Evolutionary conservation across 2,113 vertebrate genomes (phyloP).

Genomic region (Rhombomys opimus): DNA sequence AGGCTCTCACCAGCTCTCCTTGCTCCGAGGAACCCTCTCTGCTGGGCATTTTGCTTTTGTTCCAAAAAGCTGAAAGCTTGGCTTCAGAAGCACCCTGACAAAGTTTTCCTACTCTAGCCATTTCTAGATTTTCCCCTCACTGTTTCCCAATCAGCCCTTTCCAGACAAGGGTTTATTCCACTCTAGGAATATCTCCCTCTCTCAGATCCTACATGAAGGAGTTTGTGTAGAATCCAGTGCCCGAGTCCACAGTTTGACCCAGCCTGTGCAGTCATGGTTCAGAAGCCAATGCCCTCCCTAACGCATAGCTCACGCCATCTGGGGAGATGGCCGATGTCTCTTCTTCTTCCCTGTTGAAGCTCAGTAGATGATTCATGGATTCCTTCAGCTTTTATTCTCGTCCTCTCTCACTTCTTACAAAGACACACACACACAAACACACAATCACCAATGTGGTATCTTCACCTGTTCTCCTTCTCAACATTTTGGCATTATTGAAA

Average conservation of each 20-base stretch:
- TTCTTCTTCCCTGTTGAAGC: neutral
- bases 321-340: fast-evolving
- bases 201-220: neutral
- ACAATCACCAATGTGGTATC: fast-evolving
- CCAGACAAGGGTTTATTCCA: neutral
- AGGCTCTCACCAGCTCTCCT: too few relatives aligned
- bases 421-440: neutral
- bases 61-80: fast-evolving
- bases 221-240: fast-evolving
- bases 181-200: neutral
- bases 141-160: neutral
- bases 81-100: neutral
- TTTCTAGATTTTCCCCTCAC: neutral
- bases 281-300: fast-evolving
- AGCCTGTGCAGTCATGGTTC: fast-evolving
- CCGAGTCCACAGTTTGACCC: fast-evolving
- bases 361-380: fast-evolving
- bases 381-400: too few relatives aligned
- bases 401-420: neutral
- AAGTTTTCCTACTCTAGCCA: neutral
- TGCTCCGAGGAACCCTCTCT: neutral
- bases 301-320: fast-evolving
- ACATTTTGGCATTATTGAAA: neutral
- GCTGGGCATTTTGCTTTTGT: neutral
- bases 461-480: neutral